A percentile compares a stretch with the other conserved stretches of the same genome.
Evolutionary conservation across 1,140 invertebrate genomes (phyloP).

Genomic region (Halictus rubicundus): DNA sequence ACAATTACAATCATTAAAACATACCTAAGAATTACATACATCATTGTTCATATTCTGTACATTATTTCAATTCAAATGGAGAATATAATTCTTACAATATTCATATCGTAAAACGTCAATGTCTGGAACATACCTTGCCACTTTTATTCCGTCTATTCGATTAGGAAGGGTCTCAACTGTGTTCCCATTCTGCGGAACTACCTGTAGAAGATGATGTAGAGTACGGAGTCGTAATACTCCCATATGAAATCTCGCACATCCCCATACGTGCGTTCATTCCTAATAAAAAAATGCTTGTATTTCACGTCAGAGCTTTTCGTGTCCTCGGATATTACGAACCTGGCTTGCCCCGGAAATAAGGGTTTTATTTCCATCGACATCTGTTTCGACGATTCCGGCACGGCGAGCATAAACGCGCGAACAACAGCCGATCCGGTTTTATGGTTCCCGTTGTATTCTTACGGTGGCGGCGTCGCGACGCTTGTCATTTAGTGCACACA

Average conservation of each 20-base stretch:
- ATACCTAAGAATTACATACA: no score
- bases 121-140: no score
- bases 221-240: neutral
- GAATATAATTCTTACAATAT: no score
- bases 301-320: neutral
- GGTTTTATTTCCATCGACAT: conserved; percentile 38
- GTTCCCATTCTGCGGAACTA: neutral
- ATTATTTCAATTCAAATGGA: no score
- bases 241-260: neutral
- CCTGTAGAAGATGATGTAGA: neutral
- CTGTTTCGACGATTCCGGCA: conserved; percentile 25
- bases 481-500: neutral
- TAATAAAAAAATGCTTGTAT: conserved; percentile 37
- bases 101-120: no score
- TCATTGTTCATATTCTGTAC: no score
- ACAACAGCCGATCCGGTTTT: conserved; percentile 31
- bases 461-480: no score
- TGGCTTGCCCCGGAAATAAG: neutral
- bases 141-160: no score
- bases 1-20: no score
- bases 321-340: conserved; percentile 6
- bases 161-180: no score
- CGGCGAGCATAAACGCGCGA: neutral
- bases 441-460: neutral
- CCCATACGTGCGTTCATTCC: neutral